Evolutionary conservation across 2,797 vertebrate species (phyloP), one percentile per base, ranked within the genome.

Genomic region (Pantherophis alleghaniensis): DNA sequence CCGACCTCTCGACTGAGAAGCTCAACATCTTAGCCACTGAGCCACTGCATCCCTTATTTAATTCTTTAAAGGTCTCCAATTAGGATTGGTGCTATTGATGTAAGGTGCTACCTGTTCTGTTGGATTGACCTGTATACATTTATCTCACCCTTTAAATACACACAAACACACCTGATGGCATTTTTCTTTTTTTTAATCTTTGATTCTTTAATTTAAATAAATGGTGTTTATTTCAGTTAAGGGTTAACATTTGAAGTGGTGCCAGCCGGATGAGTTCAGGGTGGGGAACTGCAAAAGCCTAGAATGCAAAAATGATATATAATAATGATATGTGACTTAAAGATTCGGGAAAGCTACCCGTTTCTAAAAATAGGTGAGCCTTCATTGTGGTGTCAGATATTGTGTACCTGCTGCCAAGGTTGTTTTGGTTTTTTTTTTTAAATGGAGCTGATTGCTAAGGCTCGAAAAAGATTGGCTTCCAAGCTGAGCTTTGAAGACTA

Each of bases 111-210:
- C 69, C 16, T 20, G 16, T 18, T 74, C 69, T 20, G 16, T 37
- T 37, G 16, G 69, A 20, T 74, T 20, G 32, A 32, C 69, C 32
- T 20, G 2, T 20, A 74, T 74, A 74, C 7, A 74, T 74, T 74
- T 37, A 37, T 74, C 6, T 74, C 3, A 1, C 69, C 32, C 32
- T 74, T 37, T 32, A 37, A 37, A 7, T 37, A 37, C 14, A 37
- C 7, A 37, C 2, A 37, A 7, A 20, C 32, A 37, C 66, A 74
- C 2, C 66, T 32, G 13, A 24, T 9, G 0, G 0, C 4, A 0
- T 0, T n/a, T 89, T 28, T 13, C 0, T n/a, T 89, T 28, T 13
- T 13, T 20, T 69, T 7, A 1, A 59, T 20, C 37, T 86, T 6
- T 66, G 22, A n/a, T 66, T 66, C 63, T 66, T 87, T 51, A 3